phyloP scores from a whole-genome alignment of 2,113 vertebrate species.

The Dicaeum eximium region DNA sequence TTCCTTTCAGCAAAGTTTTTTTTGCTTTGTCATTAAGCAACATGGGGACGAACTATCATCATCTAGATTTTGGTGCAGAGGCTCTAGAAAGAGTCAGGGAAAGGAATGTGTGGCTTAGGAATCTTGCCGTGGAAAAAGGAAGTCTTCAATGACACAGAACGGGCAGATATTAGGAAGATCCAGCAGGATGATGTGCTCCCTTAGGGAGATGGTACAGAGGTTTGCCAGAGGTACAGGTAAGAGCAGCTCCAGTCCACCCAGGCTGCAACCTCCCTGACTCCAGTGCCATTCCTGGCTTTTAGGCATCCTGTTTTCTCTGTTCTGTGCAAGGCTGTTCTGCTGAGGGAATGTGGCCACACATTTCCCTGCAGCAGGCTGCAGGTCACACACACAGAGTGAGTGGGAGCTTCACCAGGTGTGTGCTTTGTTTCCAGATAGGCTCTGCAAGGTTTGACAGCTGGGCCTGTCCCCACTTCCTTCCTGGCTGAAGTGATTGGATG shows the following conservation, averaged over 20 bases:
- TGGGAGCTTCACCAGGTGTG: background rate
- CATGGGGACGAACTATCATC: fast-evolving
- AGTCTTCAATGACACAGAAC: background rate
- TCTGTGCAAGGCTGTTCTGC: background rate
- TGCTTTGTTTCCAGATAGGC: background rate
- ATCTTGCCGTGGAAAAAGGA: background rate
- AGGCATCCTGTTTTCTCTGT: background rate
- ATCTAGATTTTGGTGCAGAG: background rate
- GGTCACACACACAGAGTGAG: background rate
- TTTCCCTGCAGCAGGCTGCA: background rate
- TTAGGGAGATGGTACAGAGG: background rate
- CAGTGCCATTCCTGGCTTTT: background rate
- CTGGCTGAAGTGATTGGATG: background rate
- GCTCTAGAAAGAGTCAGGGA: background rate
- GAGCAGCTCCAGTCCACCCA: background rate
- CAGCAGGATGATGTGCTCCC: background rate
- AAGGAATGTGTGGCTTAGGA: background rate
- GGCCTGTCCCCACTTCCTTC: background rate
- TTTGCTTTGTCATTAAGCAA: background rate
- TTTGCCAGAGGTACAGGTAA: background rate
- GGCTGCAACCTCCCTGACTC: background rate
- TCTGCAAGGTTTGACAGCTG: background rate
- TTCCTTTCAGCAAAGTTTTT: background rate
- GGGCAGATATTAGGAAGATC: background rate
- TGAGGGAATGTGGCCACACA: background rate